Evolutionary conservation across 2,888 invertebrate species (phyloP).

Genomic region (Drosophila multiciliata): DNA sequence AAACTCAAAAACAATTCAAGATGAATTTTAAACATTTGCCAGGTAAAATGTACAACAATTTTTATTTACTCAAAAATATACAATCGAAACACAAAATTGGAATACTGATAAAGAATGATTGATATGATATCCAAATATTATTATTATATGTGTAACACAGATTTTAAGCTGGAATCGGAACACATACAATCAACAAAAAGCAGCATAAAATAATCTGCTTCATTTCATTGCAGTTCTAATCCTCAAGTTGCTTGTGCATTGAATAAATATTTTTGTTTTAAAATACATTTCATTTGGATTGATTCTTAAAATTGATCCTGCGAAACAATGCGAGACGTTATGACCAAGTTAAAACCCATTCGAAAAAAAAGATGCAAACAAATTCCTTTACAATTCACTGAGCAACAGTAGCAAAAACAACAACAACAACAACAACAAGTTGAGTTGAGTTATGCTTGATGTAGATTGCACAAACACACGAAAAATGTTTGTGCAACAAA

Average conservation of each 20-base stretch:
- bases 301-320: not conserved
- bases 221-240: not conserved
- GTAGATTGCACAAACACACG: conserved; percentile 28
- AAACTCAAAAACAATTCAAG: not conserved
- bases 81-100: not conserved
- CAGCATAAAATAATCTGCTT: not conserved
- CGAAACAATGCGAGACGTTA: not conserved
- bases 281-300: not conserved
- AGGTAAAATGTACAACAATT: not conserved
- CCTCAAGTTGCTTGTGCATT: not conserved
- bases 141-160: not conserved
- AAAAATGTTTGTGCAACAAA: conserved; percentile 53
- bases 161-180: too few species aligned
- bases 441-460: conserved; percentile 1
- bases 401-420: conserved; percentile 11
- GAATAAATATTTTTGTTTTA: not conserved
- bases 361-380: conserved; percentile 15
- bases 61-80: too few species aligned
- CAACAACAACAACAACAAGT: conserved; percentile 3
- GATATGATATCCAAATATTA: not conserved
- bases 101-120: not conserved
- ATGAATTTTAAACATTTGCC: not conserved
- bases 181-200: not conserved
- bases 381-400: conserved; percentile 34
- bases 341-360: not conserved